These are phyloP conservation scores for Epinephelus moara DNA, from an alignment of 2,113 vertebrate genomes.

Conservation along the genomic window DNA sequence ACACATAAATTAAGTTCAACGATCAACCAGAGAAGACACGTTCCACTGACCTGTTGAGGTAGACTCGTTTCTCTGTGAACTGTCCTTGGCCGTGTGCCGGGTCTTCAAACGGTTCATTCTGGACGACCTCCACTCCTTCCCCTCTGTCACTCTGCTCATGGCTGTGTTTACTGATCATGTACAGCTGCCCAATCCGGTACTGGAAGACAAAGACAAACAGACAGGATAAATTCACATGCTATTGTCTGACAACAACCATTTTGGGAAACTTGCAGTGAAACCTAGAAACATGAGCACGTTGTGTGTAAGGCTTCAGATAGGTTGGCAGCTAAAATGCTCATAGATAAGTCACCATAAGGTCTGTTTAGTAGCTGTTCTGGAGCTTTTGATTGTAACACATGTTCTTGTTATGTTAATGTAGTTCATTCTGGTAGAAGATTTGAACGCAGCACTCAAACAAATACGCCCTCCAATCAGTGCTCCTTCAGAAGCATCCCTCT, in stretches of 20 bases:
- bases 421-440: no score
- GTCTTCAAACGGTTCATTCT: slow-evolving; percentile 95
- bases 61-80: slow-evolving; percentile 96
- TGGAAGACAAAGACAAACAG: slow-evolving; percentile 88
- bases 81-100: slow-evolving; percentile 94
- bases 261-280: neutral
- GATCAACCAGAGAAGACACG: neutral
- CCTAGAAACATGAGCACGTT: neutral
- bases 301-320: no score
- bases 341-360: no score
- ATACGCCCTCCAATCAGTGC: no score
- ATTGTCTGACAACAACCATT: slow-evolving; percentile 37
- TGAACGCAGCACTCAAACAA: no score
- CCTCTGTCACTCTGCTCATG: slow-evolving; percentile 97
- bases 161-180: slow-evolving; percentile 99
- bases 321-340: no score
- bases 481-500: no score
- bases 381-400: no score
- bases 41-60: slow-evolving; percentile 94
- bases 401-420: no score
- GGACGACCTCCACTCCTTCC: slow-evolving; percentile 96
- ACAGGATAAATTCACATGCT: slow-evolving; percentile 84
- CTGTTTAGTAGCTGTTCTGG: no score
- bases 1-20: neutral
- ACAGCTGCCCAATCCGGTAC: slow-evolving; percentile 96